Base-by-base conservation (phyloP, 2,888 invertebrate genomes). In the Pristionchus fissidentatus region DNA sequence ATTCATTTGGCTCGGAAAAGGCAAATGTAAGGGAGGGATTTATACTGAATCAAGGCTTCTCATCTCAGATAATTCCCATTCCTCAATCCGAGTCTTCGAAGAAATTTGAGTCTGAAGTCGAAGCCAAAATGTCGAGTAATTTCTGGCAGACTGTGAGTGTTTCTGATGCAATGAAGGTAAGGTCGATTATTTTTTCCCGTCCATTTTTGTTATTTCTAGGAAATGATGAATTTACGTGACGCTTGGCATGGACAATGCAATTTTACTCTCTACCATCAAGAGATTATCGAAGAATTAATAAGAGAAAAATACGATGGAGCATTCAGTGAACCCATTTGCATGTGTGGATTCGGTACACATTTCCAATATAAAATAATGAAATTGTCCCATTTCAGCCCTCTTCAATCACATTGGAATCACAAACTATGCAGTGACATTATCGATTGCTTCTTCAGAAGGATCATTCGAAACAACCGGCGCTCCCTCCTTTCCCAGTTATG, bases 401-500 rank as follows among this genome's bases (percentile, higher is more conserved):
- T 81, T 81, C 49, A 43, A 81, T 26, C 66, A 46, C 8, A 43
- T 81, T 46, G 81, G 81, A 19, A 66, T 81, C 32, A 29, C 62
- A 1, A 81, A 81, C 0, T 35, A 46, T 13, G 81, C 46, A 10
- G 22, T 46, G 3, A n/a, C 62, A 13, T n/a, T 81, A 10, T 81
- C 81, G 10, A 46, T 81, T 26, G 13, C 29, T 13, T 66, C 81
- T 4, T 81, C 46, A 29, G 81, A 81, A 35, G 66, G 62, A 22
- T 10, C 41, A 26, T 81, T 81, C 66, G 81, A 81, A 1, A 22
- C 46, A 15, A 81, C 62, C 8, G 81, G 81, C 41, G 41, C 49
- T 26, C 81, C 81, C 3, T 66, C 81, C 10, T 66, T 81, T 19
- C 81, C 81, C 8, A 81, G 81, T 46, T 81, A 81, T 32, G 29